Conservation (phyloP, 2,797 vertebrate genomes). For the Gadopsis marmoratus region DNA sequence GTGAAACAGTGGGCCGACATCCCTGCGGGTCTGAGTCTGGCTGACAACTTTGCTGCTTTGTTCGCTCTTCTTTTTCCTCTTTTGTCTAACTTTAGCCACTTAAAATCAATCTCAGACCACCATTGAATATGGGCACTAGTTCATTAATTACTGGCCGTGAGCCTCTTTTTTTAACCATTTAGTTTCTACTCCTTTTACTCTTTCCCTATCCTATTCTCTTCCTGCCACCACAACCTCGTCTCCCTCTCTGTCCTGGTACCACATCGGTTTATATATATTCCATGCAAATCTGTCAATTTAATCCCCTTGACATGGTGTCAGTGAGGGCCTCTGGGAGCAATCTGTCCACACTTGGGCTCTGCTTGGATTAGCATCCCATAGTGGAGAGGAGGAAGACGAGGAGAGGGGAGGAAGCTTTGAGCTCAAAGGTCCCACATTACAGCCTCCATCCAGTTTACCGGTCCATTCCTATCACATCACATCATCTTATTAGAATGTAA, state of each 20-base stretch:
- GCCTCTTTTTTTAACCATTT: constrained; percentile 9
- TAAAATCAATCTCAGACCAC: constrained; percentile 29
- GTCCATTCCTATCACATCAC: not conserved
- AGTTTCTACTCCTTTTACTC: constrained; percentile 10
- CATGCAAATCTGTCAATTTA: constrained; percentile 77
- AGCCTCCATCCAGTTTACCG: constrained; percentile 40
- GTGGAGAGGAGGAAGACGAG: constrained; percentile 16
- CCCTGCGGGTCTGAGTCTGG: constrained; percentile 42
- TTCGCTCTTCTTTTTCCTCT: constrained; percentile 12
- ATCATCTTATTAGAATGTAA: not conserved
- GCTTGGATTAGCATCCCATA: constrained; percentile 54
- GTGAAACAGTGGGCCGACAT: constrained; percentile 33
- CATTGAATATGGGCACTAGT: constrained; percentile 24
- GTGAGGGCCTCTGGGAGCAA: constrained; percentile 62
- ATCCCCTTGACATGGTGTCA: constrained; percentile 70
- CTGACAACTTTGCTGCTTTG: constrained; percentile 33
- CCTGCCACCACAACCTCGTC: constrained; percentile 9
- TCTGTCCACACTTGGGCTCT: constrained; percentile 63
- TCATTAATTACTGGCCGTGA: constrained; percentile 33
- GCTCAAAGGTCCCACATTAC: constrained; percentile 28
- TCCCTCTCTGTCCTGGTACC: constrained; percentile 26
- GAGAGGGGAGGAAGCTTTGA: constrained; percentile 14
- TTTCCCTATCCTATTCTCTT: not conserved
- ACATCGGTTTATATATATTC: constrained; percentile 44
- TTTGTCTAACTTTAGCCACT: constrained; percentile 40